Evolutionary conservation across 1,140 invertebrate species (phyloP).

Genomic region (Drosophila subpulchrella): DNA sequence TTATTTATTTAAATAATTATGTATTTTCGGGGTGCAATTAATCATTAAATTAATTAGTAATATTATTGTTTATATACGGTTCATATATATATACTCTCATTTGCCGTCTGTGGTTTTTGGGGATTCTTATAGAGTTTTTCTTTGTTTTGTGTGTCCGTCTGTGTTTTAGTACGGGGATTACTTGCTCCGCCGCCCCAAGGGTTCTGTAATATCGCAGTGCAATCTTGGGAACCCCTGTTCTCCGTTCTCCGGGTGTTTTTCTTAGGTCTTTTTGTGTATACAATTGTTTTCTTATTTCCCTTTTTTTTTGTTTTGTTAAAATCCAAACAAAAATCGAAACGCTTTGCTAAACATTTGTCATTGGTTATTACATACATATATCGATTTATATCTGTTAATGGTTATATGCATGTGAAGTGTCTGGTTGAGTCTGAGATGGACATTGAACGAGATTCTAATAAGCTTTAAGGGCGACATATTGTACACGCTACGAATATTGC

Average conservation of each 20-base stretch:
- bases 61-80: constrained; percentile 84
- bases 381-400: constrained; percentile 61
- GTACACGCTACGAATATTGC: constrained; percentile 79
- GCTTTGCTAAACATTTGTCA: constrained; percentile 60
- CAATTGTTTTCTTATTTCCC: constrained; percentile 24
- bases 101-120: constrained; percentile 35
- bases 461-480: constrained; percentile 77
- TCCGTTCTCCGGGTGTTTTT: constrained; percentile 11
- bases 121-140: constrained; percentile 32
- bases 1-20: constrained; percentile 84
- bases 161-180: background rate
- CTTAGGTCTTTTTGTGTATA: constrained; percentile 44
- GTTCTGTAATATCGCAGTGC: constrained; percentile 3
- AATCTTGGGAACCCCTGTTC: background rate
- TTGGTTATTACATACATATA: constrained; percentile 53
- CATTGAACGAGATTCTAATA: constrained; percentile 64
- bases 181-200: background rate
- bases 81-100: constrained; percentile 68
- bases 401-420: constrained; percentile 75
- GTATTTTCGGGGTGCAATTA: constrained; percentile 83
- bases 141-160: constrained; percentile 25
- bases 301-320: constrained; percentile 24
- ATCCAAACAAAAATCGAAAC: constrained; percentile 61
- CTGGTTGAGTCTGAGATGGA: constrained; percentile 31
- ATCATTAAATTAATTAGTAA: constrained; percentile 84